Evolutionary conservation across 2,113 vertebrate genomes (phyloP), one percentile per base, ranked within the genome.

Genomic region (Dendrocopos noguchii): DNA sequence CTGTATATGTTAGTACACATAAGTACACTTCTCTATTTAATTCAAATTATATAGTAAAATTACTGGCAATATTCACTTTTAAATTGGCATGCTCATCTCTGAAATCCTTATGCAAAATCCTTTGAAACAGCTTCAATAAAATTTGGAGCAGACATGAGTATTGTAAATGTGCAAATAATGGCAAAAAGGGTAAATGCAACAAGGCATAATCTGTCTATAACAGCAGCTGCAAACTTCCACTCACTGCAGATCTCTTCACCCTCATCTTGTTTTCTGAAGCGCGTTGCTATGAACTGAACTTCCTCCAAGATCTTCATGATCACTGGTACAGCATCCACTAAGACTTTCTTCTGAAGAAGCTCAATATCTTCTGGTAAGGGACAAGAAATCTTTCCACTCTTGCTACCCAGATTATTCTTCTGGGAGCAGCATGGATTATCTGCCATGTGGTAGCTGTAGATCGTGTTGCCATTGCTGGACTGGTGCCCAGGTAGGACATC

Each of bases 221-320:
- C 98, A 5, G 98, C 98, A 8, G 98, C 98, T 1, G 98, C 98
- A 71, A 99, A 99, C 94, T 99, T 99, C 98, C 98, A 99, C 88
- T 99, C 98, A 39, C 98, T 98, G 94, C 98, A 98, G 91, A 98
- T 94, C 12, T 98, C 98, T 90, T 98, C 98, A 4, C 97, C 98
- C 79, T 98, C 98, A 4, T 98, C 98, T 88, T 98, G 98, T 33
- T 98, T 98, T 39, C 98, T 97, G 95, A 99, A 99, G 46, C 98
- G 97, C 83, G 88, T 97, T 1, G 98, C 98, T 44, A 99, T 98
- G 95, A 98, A 99, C 76, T 98, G 98, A 78, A 99, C 98, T 92
- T 99, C 98, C 44, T 98, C 98, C 95, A 99, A 93, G 92, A 99
- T 99, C 86, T 96, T 97, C 76, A 97, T 85, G 14, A 98, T 98